Evolutionary conservation across 2,113 vertebrate species (phyloP), one percentile per base, ranked within the genome.

Genomic region (Dicerorhinus sumatrensis): DNA sequence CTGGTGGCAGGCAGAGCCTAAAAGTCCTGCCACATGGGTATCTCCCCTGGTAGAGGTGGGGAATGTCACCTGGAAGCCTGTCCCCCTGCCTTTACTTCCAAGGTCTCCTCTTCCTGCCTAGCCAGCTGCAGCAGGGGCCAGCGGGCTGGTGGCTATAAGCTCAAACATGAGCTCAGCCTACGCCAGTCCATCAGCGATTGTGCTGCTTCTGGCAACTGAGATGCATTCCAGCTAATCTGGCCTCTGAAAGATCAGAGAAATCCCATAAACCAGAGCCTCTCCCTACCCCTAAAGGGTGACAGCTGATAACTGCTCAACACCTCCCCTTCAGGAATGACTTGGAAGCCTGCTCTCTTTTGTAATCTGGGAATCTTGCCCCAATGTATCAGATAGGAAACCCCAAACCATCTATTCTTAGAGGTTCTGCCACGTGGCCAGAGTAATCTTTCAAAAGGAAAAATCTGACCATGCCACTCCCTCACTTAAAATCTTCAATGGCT

Each of bases 371-470:
- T 14, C 63, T 4, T 93, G 94, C 25, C 33, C 62, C 80, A 96
- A 90, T 96, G 17, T 21, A 95, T 83, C 63, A 93, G 63, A 75
- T 8, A 58, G 46, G 58, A 91, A 91, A 76, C 42, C 21, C 42
- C 23, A 93, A 94, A 79, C 25, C 65, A 91, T 73, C 76, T 63
- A 92, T 73, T 93, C 63, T 84, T 72, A 94, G 46, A 97, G 29
- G 56, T 36, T 91, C 63, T 94, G 54, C 56, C 80, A 82, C 2
- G 3, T 48, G 81, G 73, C 72, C 60, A 93, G 36, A 65, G 62
- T 54, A 81, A 91, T 33, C 67, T 89, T 94, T 84, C 46, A 87
- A 91, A 89, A 89, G n/a, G 31, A 92, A 88, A 72, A 63, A 69
- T 25, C 8, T 90, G 67, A 67, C n/a, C 63, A 79, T 20, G 23